Base-by-base conservation (phyloP, 35 echinoderm and acorn worm species). In the Apostichopus japonicus region DNA sequence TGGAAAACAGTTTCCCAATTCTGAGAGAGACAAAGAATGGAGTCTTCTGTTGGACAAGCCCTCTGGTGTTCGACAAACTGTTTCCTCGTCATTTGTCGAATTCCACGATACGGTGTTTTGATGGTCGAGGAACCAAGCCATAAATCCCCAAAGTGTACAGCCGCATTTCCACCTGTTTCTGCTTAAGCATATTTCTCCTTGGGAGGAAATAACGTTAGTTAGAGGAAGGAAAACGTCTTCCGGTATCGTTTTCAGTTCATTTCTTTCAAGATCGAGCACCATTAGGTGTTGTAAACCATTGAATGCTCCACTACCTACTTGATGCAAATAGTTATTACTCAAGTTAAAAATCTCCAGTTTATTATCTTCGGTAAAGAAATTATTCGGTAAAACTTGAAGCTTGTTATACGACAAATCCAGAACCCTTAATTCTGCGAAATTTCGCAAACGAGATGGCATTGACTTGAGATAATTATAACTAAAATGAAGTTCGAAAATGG, bases 281-380 rank as follows among this genome's bases (percentile, higher is more conserved):
- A 4, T 75, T 6, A 75, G 71, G 21, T 75, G 71, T 2, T n/a
- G 17, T 23, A 75, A 19, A 75, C 71, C 71, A 19, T 19, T 23
- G 17, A 75, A 75, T 7, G 71, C 71, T 75, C 71, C 22, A 23
- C 8, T 75, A 23, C n/a, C 6, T 14, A 75, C 22, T 7, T 5
- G 15, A 75, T 75, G 71, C 71, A 75, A n/a, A 23, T 75, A 75
- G 71, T 75, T 75, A 19, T 75, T 75, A 75, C 71, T 75, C 71
- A 75, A 75, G 17, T 75, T 75, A 75, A 75, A 75, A 75, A 21
- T 23, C 15, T 75, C 17, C n/a, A 75, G 71, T 75, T 75, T 75
- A 23, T 75, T 4, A 6, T 75, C 22, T 75, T 6, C 17, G 21
- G 71, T 7, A 75, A 75, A 75, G 15, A 6, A 23, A n/a, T 75